These are phyloP conservation scores for Sakesphorus luctuosus DNA, from an alignment of 2,113 vertebrate species.

Conservation along the genomic window DNA sequence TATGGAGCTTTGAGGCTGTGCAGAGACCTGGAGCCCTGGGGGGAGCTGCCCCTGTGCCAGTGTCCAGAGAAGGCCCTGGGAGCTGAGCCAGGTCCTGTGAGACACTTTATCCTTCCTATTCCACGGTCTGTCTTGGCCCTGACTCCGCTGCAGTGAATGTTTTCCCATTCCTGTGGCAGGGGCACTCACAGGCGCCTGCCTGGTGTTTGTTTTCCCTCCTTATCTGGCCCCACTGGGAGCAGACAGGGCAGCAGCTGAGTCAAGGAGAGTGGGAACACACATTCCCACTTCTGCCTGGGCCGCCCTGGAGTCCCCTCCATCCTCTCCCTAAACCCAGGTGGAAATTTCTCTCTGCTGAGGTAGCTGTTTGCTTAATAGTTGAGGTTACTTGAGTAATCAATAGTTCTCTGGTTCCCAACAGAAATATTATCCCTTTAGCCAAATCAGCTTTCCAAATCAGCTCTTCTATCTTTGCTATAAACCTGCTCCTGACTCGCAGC, in stretches of 20 bases:
- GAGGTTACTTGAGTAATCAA: slow-evolving; percentile 31
- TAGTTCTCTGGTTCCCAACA: not conserved
- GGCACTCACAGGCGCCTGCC: not conserved
- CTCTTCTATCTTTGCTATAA: not conserved
- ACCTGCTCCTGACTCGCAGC: not conserved
- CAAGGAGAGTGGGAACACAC: not conserved
- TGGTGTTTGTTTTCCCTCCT: slow-evolving; percentile 16
- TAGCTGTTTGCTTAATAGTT: not conserved
- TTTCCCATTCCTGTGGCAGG: not conserved
- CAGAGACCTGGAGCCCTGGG: not conserved
- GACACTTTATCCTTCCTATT: not conserved
- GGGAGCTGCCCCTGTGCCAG: slow-evolving; percentile 13
- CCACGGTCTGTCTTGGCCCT: not conserved
- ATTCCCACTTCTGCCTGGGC: not conserved
- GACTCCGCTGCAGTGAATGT: not conserved
- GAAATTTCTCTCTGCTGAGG: slow-evolving; percentile 17
- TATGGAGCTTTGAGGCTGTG: not conserved
- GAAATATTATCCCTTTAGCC: not conserved
- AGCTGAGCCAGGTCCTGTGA: not conserved
- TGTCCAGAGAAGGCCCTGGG: not conserved
- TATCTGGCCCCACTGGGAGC: not conserved
- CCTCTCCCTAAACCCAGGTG: not conserved
- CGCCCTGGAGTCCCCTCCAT: not conserved
- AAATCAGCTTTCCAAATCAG: not conserved
- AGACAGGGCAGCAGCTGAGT: not conserved